Evolutionary conservation across 2,797 vertebrate species (phyloP), one percentile per base, ranked within the genome.

Genomic region (Eutrigla gurnardus): DNA sequence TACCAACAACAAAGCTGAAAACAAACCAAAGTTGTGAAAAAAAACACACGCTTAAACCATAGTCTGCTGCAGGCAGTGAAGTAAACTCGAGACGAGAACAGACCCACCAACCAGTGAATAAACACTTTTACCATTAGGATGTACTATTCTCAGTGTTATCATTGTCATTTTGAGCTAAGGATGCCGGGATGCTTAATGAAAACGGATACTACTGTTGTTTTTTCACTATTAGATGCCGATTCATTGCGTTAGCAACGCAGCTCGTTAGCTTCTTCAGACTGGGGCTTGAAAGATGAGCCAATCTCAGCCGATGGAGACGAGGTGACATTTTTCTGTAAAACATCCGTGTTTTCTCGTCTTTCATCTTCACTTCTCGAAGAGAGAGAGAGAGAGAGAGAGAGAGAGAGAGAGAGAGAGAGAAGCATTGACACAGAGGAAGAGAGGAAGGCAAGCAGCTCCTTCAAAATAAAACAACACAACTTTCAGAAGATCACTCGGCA

Each of bases 401-500:
- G 74, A 60, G 37, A 69, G 61, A 25, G 39, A 65, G 37, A 85
- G 77, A 77, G 80, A 52, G n/a, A 71, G 73, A 18, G 80, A 52
- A 17, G 45, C 11, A 83, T 75, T 75, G 82, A 81, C 61, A 54
- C 66, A 40, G 49, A 70, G 80, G 63, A 75, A 61, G 74, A 60
- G 37, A 69, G 61, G 13, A 55, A 63, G 63, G 40, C 70, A 36
- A 73, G 77, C 39, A n/a, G 73, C 40, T 73, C 85, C 84, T 82
- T 79, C 87, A 81, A 86, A 86, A 86, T 82, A 89, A 88, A 81
- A 84, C 75, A 85, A 87, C 76, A 70, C 75, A 70, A 80, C 85
- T 83, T 82, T 88, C 68, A 78, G 65, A 82, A 75, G 88, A 93
- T 93, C 86, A 92, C 83, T 87, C 50, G 70, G 62, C 17, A 37